phyloP scores from a whole-genome alignment of 2,113 vertebrate species.

The Triplophysa rosa region DNA sequence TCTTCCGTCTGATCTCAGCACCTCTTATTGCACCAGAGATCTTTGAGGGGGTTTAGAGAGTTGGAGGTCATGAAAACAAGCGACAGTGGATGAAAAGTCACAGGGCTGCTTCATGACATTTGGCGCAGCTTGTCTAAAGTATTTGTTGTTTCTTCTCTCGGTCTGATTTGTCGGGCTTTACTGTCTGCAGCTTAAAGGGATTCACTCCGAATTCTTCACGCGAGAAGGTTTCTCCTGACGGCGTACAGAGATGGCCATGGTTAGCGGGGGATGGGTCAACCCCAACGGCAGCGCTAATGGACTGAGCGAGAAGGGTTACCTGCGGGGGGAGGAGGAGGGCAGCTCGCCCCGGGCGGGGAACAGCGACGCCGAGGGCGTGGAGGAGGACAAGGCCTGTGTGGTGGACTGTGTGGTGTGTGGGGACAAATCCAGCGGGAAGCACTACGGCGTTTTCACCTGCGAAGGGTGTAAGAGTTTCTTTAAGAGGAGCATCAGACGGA shows the following conservation, averaged over 20 bases:
- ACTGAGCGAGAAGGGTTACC: conserved; percentile 80
- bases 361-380: conserved; percentile 86
- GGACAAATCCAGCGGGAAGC: conserved; percentile 91
- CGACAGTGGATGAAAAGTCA: conserved; percentile 31
- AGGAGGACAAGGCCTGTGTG: conserved; percentile 84
- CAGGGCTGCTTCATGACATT: conserved; percentile 27
- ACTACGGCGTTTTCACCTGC: conserved; percentile 94
- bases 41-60: conserved; percentile 57
- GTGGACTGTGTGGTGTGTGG: conserved; percentile 94
- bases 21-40: conserved; percentile 61
- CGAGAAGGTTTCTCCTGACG: conserved; percentile 34
- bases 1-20: conserved; percentile 72
- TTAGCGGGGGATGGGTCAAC: conserved; percentile 91
- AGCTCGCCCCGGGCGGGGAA: conserved; percentile 85
- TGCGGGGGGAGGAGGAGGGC: conserved; percentile 81
- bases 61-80: conserved; percentile 55
- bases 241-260: conserved; percentile 85
- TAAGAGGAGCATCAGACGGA: conserved; percentile 91
- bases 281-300: conserved; percentile 82
- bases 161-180: conserved; percentile 27
- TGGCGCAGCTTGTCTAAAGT: background rate
- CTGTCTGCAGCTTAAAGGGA: conserved; percentile 42
- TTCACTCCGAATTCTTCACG: conserved; percentile 33
- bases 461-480: conserved; percentile 98
- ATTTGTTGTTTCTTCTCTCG: too few species aligned